Evolutionary conservation across 2,113 vertebrate genomes (phyloP), one percentile per base, ranked within the genome.

Genomic region (Serinus canaria): DNA sequence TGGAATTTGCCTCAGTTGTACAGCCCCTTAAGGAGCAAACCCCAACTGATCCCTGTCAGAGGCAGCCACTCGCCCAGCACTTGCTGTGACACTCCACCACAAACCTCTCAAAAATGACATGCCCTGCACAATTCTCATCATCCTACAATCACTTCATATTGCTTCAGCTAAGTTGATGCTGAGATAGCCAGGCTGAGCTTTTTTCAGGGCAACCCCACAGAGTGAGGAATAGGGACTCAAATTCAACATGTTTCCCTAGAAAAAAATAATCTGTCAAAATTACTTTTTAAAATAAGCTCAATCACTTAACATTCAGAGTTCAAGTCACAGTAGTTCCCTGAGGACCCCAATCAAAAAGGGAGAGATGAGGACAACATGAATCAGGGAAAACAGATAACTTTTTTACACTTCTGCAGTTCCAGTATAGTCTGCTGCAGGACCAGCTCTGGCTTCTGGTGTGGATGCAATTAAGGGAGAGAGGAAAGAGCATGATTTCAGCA

Each of bases 51-150:
- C 44, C 31, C 30, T 17, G 21, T 43, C 33, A 67, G n/a, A 67
- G 46, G 66, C 33, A 66, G 53, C 17, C 58, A 41, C 24, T 39
- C 90, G 16, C 37, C 39, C 47, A 62, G 82, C 47, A 88, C 59
- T 55, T 43, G 21, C 75, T 89, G 69, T 19, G 41, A 87, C 33
- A 24, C 27, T 74, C 46, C 14, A 84, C 50, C 95, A 90, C 79
- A 37, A 94, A 20, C 46, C 58, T 25, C 70, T 87, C 46, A 41
- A 77, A 94, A 89, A 69, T 41, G 79, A 94, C 97, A 84, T 94
- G 52, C 95, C 39, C 84, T 82, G 25, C 30, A 69, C 94, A 81
- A 50, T 90, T 90, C 81, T 91, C 91, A 81, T 64, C 78, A 96
- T 92, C 75, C 81, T 90, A 59, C 23, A 85, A 74, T 46, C 66